Base-by-base conservation (phyloP, 2,113 vertebrate species). In the Psammodynastes pulverulentus region DNA sequence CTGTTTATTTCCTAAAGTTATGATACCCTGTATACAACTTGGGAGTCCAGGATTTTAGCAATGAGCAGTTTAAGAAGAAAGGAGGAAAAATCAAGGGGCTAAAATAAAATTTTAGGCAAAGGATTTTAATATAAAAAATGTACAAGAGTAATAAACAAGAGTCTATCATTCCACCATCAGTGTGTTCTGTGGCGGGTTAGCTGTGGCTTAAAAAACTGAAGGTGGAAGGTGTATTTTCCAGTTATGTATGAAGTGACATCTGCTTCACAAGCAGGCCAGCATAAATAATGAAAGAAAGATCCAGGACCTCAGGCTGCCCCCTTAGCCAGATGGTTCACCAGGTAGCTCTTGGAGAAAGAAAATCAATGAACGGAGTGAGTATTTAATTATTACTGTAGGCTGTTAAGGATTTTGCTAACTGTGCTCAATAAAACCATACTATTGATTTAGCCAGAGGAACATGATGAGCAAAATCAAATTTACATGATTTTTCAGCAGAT, bases 211-310 rank as follows among this genome's bases (percentile, higher is more conserved):
- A 52, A 34, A 89, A 54, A 54, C 43, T 79, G 89, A 43, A 48
- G 15, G 86, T 34, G 23, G 39, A 86, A 93, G 39, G 48, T 56
- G 9, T 34, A 17, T n/a, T 89, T 46, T 19, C 84, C 51, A 79
- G 87, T 34, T 86, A 79, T 9, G 4, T 48, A 89, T 43, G 23
- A 56, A 48, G 15, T 53, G n/a, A 56, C 86, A 51, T 79, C 90
- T 89, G 92, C 90, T 91, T 67, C 72, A 56, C 4, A 79, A 91
- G 52, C 29, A 84, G 52, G 43, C 85, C 86, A 62, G 34, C 9
- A 45, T 52, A 52, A 91, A 91, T 92, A 92, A 92, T 51, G 58
- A 86, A 91, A 84, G 51, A 53, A 94, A 58, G 79, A 52, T 87
- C 48, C 58, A 53, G 79, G 72, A 91, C 54, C 89, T 56, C 87